Percentiles rank a stretch among this genome's conserved stretches.
phyloP scores from a whole-genome alignment of 2,888 invertebrate genomes.

The Perizoma affinitatum region DNA sequence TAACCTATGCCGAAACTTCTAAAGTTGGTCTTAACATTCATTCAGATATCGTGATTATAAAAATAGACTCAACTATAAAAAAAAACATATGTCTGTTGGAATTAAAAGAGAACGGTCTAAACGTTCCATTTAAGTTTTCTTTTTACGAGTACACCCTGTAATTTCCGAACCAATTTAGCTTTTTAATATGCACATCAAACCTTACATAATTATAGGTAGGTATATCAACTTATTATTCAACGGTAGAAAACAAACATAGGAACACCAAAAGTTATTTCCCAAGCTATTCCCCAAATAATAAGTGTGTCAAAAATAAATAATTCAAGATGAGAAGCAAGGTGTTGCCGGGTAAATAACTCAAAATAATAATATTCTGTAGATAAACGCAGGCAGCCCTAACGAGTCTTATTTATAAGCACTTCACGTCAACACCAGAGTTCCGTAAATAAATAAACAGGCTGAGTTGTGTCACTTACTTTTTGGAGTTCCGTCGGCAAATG shows the following conservation, averaged over 20 bases:
- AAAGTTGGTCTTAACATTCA: too few species aligned
- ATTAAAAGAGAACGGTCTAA: too few species aligned
- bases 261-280: slow-evolving; percentile 18
- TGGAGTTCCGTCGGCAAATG: slow-evolving; percentile 31
- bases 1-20: too few species aligned
- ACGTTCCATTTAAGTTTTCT: too few species aligned
- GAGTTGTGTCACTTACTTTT: slow-evolving; percentile 48
- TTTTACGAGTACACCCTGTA: too few species aligned
- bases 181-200: too few species aligned
- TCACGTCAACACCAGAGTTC: slow-evolving; percentile 49
- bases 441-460: slow-evolving; percentile 54
- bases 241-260: neutral
- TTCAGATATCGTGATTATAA: too few species aligned
- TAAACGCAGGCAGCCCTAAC: slow-evolving; percentile 49
- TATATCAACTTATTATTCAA: too few species aligned
- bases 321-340: slow-evolving; percentile 38
- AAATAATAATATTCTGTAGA: slow-evolving; percentile 40
- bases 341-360: slow-evolving; percentile 40
- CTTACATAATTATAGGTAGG: too few species aligned
- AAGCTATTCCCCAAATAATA: slow-evolving; percentile 25
- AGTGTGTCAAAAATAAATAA: slow-evolving; percentile 37
- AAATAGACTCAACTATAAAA: too few species aligned
- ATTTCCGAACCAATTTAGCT: too few species aligned
- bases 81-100: too few species aligned
- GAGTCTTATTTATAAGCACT: slow-evolving; percentile 62